Conservation (phyloP, 2,888 invertebrate species). For the Pediacus dermestoides region DNA sequence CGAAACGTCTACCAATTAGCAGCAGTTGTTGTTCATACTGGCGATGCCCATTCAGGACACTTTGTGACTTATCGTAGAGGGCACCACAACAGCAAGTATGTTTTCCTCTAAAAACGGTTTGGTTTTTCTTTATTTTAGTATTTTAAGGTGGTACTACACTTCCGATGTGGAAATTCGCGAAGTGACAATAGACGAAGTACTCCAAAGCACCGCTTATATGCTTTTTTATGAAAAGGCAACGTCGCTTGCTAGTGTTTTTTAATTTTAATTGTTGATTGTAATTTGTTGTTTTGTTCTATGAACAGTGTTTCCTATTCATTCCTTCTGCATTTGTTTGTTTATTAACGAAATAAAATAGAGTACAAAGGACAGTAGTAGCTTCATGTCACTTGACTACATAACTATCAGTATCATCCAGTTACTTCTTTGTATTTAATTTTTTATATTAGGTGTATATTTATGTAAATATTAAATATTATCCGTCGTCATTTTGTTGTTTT, state of each 20-base stretch:
- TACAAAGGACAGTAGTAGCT: too few species aligned
- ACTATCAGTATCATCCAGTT: too few species aligned
- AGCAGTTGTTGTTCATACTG: conserved; percentile 87
- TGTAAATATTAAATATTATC: too few species aligned
- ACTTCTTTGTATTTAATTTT: too few species aligned
- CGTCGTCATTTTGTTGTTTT: too few species aligned
- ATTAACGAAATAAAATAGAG: too few species aligned
- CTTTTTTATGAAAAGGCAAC: conserved; percentile 77
- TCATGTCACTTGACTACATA: too few species aligned
- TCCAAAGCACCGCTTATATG: conserved; percentile 85
- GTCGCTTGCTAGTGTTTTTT: conserved; percentile 38
- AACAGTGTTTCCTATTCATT: too few species aligned
- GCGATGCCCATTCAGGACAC: conserved; percentile 87
- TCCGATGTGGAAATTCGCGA: conserved; percentile 83
- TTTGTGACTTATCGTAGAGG: conserved; percentile 90
- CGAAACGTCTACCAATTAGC: conserved; percentile 70
- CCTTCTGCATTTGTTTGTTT: too few species aligned
- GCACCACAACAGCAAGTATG: conserved; percentile 48
- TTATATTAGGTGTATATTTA: too few species aligned
- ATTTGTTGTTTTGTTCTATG: not conserved
- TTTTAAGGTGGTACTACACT: conserved; percentile 77
- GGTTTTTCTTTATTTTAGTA: too few species aligned
- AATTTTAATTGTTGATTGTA: conserved; percentile 5
- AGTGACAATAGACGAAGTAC: conserved; percentile 75
- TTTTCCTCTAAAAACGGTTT: not conserved